Evolutionary conservation across 2,797 vertebrate genomes (phyloP).

Genomic region (Atherinosoma microstoma): DNA sequence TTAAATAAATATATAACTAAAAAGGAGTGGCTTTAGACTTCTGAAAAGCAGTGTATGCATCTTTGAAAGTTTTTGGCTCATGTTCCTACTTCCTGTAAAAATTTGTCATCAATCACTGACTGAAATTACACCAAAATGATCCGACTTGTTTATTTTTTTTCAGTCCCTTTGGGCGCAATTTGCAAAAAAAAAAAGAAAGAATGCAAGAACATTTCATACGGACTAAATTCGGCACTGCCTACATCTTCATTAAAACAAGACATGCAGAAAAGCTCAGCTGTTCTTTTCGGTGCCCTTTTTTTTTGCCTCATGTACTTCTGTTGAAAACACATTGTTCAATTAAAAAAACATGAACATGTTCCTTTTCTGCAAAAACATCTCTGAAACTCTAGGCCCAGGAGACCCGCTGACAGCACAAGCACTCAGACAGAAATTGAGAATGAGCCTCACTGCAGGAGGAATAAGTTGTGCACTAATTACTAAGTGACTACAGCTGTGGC

Average conservation of each 20-base stretch:
- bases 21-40: neutral
- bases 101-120: neutral
- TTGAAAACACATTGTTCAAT: neutral
- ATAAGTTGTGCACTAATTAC: conserved; percentile 28
- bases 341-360: neutral
- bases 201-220: neutral
- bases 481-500: conserved; percentile 24
- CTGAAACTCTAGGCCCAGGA: neutral
- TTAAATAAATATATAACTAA: too few relatives aligned
- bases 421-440: neutral
- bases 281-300: neutral
- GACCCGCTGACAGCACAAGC: neutral
- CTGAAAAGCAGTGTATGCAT: neutral
- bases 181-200: neutral
- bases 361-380: neutral
- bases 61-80: neutral
- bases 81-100: neutral
- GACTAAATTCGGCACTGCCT: neutral
- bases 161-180: neutral
- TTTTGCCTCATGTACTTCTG: neutral
- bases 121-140: neutral
- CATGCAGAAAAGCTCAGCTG: neutral
- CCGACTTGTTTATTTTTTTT: neutral
- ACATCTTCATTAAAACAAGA: neutral
- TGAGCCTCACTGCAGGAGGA: conserved; percentile 7